phyloP scores from a whole-genome alignment of 2,797 vertebrate genomes.

The Acropternis orthonyx region DNA sequence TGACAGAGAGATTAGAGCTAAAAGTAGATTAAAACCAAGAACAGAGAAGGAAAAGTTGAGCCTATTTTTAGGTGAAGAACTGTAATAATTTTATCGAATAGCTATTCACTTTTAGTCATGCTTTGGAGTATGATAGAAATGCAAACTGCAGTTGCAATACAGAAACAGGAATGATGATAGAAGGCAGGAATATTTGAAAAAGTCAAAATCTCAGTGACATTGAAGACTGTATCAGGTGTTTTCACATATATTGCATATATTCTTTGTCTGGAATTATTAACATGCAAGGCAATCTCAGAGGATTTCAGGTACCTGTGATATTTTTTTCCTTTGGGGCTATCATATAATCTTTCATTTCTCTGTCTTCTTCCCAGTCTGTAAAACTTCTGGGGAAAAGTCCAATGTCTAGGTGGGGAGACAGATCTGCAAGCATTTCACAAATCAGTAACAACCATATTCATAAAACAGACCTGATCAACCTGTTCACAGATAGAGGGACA shows the following conservation, averaged over 20 bases:
- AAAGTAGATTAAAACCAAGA: not conserved
- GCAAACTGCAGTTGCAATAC: not conserved
- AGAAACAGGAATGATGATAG: not conserved
- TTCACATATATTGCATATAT: not conserved
- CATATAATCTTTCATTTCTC: not conserved
- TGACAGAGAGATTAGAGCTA: not conserved
- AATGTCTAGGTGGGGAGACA: not conserved
- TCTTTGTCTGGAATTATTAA: not conserved
- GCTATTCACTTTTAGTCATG: not conserved
- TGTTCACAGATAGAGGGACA: not conserved
- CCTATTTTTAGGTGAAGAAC: not conserved
- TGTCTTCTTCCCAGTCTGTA: not conserved
- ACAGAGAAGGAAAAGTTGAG: not conserved
- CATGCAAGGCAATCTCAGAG: not conserved
- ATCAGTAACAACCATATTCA: not conserved
- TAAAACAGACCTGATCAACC: not conserved
- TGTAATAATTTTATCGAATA: not conserved
- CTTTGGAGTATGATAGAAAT: not conserved
- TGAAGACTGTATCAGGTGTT: not conserved
- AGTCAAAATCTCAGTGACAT: not conserved
- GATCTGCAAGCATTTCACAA: not conserved
- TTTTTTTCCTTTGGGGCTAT: not conserved
- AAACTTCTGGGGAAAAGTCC: not conserved
- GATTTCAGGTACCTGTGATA: not conserved
- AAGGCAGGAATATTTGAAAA: not conserved